Percentiles rank a stretch among this genome's conserved stretches.
These are phyloP conservation scores for Scelioninae gen. 2 DNA, from an alignment of 2,888 invertebrate species.

Conservation along the genomic window DNA sequence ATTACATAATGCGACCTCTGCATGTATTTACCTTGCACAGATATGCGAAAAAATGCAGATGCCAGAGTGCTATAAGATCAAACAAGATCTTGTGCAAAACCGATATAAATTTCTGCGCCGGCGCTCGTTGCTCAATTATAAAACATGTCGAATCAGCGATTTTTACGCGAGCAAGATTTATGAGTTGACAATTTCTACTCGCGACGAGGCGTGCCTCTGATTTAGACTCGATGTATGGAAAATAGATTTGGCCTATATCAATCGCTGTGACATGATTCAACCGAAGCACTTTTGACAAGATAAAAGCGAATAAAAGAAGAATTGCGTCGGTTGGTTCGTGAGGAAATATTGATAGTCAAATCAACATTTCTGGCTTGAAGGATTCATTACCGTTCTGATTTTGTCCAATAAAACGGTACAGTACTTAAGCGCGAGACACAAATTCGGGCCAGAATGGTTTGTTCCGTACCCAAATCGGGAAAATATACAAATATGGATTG, in stretches of 20 bases:
- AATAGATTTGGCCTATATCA: conserved; percentile 1
- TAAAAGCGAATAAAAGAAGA: neutral
- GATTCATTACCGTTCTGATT: too few relatives aligned
- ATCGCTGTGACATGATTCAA: neutral
- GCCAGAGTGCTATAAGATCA: conserved; percentile 27
- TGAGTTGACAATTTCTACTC: conserved; percentile 1
- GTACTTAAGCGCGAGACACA: too few relatives aligned
- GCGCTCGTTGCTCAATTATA: conserved; percentile 8
- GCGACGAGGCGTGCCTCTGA: neutral
- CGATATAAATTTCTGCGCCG: conserved; percentile 20
- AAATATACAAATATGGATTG: too few relatives aligned
- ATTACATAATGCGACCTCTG: conserved; percentile 50
- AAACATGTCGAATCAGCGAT: conserved; percentile 18
- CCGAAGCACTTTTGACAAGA: neutral
- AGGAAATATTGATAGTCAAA: too few relatives aligned
- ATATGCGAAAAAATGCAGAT: conserved; percentile 36
- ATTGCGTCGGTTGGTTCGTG: too few relatives aligned
- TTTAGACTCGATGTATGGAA: neutral
- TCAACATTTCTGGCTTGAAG: too few relatives aligned
- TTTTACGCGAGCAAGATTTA: neutral
- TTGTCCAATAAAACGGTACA: too few relatives aligned
- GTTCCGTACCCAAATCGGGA: too few relatives aligned
- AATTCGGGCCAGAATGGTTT: too few relatives aligned
- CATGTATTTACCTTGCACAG: conserved; percentile 34
- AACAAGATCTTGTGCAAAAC: conserved; percentile 18